Evolutionary conservation across 1,140 invertebrate species (phyloP).

Genomic region (Drosophila murphyi): DNA sequence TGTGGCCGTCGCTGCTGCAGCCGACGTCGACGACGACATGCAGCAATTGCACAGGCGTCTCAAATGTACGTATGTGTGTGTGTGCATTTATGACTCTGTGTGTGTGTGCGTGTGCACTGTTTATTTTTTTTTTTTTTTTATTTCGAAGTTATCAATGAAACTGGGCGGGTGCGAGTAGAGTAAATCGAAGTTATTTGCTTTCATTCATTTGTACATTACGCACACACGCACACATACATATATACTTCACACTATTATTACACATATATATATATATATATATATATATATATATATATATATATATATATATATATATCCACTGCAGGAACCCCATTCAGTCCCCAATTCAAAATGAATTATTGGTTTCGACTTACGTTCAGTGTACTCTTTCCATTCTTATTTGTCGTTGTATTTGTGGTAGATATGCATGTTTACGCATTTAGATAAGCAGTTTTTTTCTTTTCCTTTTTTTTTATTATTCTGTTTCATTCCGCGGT

Average conservation of each 20-base stretch:
- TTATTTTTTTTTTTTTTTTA: constrained; percentile 67
- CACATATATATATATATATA: too few species aligned
- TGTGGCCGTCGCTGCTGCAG: constrained; percentile 3
- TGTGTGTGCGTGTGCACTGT: constrained; percentile 21
- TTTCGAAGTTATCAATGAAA: constrained; percentile 74
- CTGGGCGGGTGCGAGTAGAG: constrained; percentile 34
- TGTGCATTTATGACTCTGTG: background rate
- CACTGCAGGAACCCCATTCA: background rate
- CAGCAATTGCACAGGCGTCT: constrained; percentile 60
- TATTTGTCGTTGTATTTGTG: constrained; percentile 26
- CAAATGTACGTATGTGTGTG: constrained; percentile 1
- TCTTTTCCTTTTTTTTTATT: constrained; percentile 4
- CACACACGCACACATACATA: background rate
- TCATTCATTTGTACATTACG: constrained; percentile 50
- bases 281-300: background rate
- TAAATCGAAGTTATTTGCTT: constrained; percentile 59
- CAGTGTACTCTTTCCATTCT: constrained; percentile 3
- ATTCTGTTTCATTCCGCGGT: background rate
- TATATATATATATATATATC: background rate
- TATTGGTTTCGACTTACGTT: constrained; percentile 27
- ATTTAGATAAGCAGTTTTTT: constrained; percentile 39
- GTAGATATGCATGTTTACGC: constrained; percentile 48
- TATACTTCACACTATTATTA: background rate
- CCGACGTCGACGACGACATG: constrained; percentile 20
- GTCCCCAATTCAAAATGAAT: constrained; percentile 26